These are phyloP conservation scores for Scomber colias DNA, from an alignment of 2,113 vertebrate genomes.

Conservation along the genomic window DNA sequence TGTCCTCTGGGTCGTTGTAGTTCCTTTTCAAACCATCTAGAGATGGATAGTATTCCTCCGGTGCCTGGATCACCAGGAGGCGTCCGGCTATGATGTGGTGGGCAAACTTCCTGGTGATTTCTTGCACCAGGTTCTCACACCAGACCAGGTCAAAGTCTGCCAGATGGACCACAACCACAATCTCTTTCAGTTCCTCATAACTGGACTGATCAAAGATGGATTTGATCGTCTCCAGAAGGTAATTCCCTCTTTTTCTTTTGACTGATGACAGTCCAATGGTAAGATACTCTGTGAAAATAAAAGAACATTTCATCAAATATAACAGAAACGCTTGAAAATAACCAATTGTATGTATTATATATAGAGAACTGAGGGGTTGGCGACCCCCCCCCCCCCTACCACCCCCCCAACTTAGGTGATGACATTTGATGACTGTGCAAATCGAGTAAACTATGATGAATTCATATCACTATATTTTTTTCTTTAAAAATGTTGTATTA, in stretches of 20 bases:
- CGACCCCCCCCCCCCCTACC: too few species aligned
- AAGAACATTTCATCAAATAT: neutral
- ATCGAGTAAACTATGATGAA: neutral
- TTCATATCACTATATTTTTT: neutral
- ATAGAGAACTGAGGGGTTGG: too few species aligned
- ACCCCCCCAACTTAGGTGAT: too few species aligned
- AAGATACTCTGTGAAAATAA: constrained; percentile 89
- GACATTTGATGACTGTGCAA: too few species aligned
- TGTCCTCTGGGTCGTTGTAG: constrained; percentile 97
- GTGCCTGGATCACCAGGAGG: constrained; percentile 95
- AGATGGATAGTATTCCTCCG: constrained; percentile 94
- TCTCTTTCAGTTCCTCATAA: constrained; percentile 97
- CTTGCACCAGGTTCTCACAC: constrained; percentile 94
- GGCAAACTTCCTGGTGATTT: constrained; percentile 96
- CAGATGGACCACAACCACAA: constrained; percentile 94
- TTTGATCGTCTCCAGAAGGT: constrained; percentile 96
- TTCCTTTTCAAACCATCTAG: constrained; percentile 97
- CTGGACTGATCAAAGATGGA: constrained; percentile 99
- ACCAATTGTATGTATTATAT: neutral
- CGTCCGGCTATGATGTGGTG: constrained; percentile 97
- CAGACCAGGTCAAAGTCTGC: constrained; percentile 94
- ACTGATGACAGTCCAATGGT: constrained; percentile 97
- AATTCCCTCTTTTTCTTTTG: constrained; percentile 95
- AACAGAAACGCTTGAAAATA: neutral
- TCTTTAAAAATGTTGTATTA: neutral